Percentiles rank a stretch among this genome's conserved stretches.
These are phyloP conservation scores for Bothrops alternatus DNA, from an alignment of 2,797 vertebrate genomes.

Conservation along the genomic window DNA sequence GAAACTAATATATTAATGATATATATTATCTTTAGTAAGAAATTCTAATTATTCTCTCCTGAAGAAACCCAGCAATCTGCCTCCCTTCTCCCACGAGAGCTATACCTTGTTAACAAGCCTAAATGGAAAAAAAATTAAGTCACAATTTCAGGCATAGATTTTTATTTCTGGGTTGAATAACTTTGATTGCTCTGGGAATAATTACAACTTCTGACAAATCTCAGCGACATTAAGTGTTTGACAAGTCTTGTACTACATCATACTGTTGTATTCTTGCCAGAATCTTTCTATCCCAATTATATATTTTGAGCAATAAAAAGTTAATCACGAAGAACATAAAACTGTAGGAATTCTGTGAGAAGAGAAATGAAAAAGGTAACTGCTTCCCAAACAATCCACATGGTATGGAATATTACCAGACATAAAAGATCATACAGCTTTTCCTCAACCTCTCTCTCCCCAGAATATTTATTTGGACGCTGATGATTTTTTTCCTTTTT, in stretches of 20 bases:
- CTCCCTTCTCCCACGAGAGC: conserved; percentile 12
- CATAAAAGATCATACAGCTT: not conserved
- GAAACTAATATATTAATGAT: conserved; percentile 56
- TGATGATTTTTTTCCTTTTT: not conserved
- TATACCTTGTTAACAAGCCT: not conserved
- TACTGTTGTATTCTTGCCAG: not conserved
- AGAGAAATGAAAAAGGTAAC: not conserved
- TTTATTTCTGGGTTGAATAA: conserved; percentile 8
- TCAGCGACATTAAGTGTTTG: rapidly evolving
- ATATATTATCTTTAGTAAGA: conserved; percentile 47
- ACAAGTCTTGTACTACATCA: not conserved
- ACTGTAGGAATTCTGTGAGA: not conserved
- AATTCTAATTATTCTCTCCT: conserved; percentile 59
- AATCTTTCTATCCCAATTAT: not conserved
- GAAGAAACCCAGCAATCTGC: conserved; percentile 48
- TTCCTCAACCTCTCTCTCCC: not conserved
- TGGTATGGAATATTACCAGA: not conserved
- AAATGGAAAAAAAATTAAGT: conserved; percentile 8
- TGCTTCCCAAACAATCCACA: not conserved
- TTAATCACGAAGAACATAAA: rapidly evolving
- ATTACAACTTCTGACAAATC: not conserved
- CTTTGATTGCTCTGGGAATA: not conserved
- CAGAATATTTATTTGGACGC: not conserved
- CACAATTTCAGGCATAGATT: conserved; percentile 8
- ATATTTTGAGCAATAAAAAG: not conserved